Evolutionary conservation across 2,797 vertebrate species (phyloP).

Genomic region (Mus minutoides): DNA sequence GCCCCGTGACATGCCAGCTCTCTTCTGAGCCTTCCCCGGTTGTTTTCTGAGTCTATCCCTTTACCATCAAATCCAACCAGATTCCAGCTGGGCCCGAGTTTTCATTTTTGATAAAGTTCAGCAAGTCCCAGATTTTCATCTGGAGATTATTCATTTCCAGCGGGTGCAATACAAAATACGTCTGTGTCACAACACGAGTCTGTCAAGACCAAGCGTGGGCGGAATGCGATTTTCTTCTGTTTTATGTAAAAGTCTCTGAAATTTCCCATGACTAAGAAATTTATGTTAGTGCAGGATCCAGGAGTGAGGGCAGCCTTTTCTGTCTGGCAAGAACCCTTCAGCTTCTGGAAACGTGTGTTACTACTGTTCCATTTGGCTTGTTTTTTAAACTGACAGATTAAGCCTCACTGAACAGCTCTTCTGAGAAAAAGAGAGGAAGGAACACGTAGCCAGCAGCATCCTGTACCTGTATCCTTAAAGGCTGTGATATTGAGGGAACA

Average conservation of each 20-base stretch:
- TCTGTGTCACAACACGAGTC: background rate
- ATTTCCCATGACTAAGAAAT: slow-evolving; percentile 35
- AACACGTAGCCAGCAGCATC: background rate
- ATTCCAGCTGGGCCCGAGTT: background rate
- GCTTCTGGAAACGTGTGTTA: slow-evolving; percentile 45
- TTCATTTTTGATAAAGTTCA: slow-evolving; percentile 34
- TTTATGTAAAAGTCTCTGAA: slow-evolving; percentile 45
- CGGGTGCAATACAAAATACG: slow-evolving; percentile 26
- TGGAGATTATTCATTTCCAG: slow-evolving; percentile 60
- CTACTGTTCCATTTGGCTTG: background rate
- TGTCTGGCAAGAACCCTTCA: background rate
- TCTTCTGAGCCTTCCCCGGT: background rate
- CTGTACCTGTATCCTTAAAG: background rate
- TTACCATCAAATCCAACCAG: background rate
- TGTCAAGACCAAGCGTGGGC: slow-evolving; percentile 1
- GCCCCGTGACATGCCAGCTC: background rate
- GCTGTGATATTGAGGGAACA: background rate
- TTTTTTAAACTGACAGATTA: slow-evolving; percentile 43
- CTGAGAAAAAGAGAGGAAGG: slow-evolving; percentile 34
- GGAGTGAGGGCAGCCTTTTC: slow-evolving; percentile 37
- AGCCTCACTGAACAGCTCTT: background rate
- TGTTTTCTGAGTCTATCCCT: background rate
- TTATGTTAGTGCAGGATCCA: slow-evolving; percentile 8
- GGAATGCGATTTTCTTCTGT: background rate
- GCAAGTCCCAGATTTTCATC: slow-evolving; percentile 47